Base-by-base conservation (phyloP, 1,140 invertebrate species). In the Homarus americanus region DNA sequence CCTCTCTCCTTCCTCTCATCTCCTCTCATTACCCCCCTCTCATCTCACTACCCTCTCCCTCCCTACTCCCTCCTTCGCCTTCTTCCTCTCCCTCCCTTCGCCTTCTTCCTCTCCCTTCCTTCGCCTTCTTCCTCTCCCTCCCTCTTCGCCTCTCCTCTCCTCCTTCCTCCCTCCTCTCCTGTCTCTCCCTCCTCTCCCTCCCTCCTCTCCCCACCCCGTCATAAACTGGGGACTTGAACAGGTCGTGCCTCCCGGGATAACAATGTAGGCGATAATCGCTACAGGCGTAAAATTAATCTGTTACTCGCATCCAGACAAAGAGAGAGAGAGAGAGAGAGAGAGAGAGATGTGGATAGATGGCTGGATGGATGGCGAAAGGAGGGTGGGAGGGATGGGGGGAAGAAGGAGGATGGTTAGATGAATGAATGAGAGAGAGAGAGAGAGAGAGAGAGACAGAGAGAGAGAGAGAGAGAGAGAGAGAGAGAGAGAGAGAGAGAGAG, bases 271-370 rank as follows among this genome's bases (percentile, higher is more conserved):
- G 76, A 82, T 88, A 90, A 90, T 90, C 66, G 79, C 20, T 76
- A 36, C n/a, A 38, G 44, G 75, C 78, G 86, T 79, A 80, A 90
- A 90, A 90, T 90, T 90, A 90, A 90, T 90, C 79, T 90, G 69
- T 58, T 90, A 82, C 79, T 20, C 79, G 34, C 10, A 9, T 7
- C n/a, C 0, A 15, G 63, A 69, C 5, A 69, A 32, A 41, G 78
- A 32, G n/a, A 7, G 78, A 44, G 69, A 86, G 69, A 49, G 69
- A 75, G 73, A 88, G 73, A 32, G 34, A 78, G 63, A 85, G 58
- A 63, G 40, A 40, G 41, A 76, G 73, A 85, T 20, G 76, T 2
- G 76, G 76, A 40, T 32, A 28, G 41, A 44, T 7, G 20, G n/a
- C 12, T 15, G 7, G 3, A 12, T 1, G n/a, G 38, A 20, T n/a